phyloP scores from a whole-genome alignment of 2,113 vertebrate species.

The Centropus unirufus region DNA sequence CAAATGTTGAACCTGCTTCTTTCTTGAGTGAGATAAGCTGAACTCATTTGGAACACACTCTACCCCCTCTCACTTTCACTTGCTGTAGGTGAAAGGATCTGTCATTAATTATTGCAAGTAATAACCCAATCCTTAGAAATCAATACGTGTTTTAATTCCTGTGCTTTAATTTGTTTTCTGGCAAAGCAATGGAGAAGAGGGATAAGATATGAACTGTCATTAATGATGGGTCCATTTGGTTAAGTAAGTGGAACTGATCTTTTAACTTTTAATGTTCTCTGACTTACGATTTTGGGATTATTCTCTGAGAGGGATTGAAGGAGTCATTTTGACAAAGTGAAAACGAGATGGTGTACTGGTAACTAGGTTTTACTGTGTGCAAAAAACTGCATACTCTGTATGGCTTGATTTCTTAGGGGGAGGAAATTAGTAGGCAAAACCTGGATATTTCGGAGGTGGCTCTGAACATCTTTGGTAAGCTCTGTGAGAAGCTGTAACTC shows the following conservation, averaged over 20 bases:
- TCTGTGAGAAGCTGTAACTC: neutral
- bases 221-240: neutral
- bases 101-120: neutral
- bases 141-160: neutral
- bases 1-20: neutral
- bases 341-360: neutral
- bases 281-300: neutral
- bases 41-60: neutral
- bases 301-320: neutral
- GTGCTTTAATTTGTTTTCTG: neutral
- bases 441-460: neutral
- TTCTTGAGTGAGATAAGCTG: neutral
- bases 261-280: neutral
- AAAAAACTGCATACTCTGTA: neutral
- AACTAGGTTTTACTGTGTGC: neutral
- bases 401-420: neutral
- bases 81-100: neutral
- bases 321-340: neutral
- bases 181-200: neutral
- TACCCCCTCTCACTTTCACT: neutral
- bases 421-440: accelerated
- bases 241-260: neutral
- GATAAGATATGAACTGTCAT: neutral
- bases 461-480: neutral
- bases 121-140: neutral